Evolutionary conservation across 2,797 vertebrate species (phyloP), one percentile per base, ranked within the genome.

Genomic region (Molothrus ater): DNA sequence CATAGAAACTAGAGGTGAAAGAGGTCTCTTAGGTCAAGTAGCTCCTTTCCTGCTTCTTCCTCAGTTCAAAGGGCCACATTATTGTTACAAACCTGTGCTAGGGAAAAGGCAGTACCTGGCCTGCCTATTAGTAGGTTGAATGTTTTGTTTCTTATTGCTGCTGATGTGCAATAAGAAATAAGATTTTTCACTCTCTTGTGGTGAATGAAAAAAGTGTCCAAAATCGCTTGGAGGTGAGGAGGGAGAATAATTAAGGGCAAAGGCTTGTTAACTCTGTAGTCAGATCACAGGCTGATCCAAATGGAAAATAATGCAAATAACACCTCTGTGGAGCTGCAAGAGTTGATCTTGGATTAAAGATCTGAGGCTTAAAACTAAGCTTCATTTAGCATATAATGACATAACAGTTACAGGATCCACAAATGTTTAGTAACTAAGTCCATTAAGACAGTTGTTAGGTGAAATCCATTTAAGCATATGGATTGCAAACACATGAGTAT

Each of bases 331-430:
- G 92, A 93, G 72, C 68, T 83, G 59, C 90, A 81, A 88, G 63
- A 95, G 80, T 95, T 95, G 74, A 80, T 91, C 92, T 92, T 95
- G 73, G 93, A 90, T 95, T 96, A 83, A 95, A 96, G 82, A 95
- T 51, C 92, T 96, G 88, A 97, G 86, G 42, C 84, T 96, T 73
- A 71, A 16, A 94, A 91, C 88, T 96, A 92, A 97, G 70, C 75
- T 96, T 90, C 56, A 56, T 90, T 97, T 97, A 92, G 56, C 17
- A 63, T 60, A 56, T 79, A 92, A 94, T 80, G 51, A 94, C 94
- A 82, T 40, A 83, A 66, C 20, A 85, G 76, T 63, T 88, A 65
- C 38, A 20, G 26, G 65, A 90, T 75, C 60, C 80, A 61, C 45
- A 91, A 73, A 90, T 91, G 11, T 87, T 92, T 89, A 87, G 50